Evolutionary conservation across 1,140 invertebrate genomes (phyloP).

Genomic region (Idris sp.): DNA sequence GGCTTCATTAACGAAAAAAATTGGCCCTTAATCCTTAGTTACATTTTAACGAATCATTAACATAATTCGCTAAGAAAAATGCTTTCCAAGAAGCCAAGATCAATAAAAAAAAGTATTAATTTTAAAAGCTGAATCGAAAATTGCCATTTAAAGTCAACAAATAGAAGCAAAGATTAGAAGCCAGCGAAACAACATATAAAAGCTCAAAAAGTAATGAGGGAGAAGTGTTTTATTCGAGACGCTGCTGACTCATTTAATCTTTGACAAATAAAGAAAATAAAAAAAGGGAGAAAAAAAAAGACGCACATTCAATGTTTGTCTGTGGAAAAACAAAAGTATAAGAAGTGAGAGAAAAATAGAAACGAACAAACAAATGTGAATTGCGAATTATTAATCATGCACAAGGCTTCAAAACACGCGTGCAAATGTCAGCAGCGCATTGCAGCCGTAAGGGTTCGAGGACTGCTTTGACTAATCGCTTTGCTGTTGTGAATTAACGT

Average conservation of each 20-base stretch:
- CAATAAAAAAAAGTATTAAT: too few species aligned
- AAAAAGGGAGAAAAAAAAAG: slow-evolving; percentile 5
- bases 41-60: slow-evolving; percentile 6
- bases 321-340: slow-evolving; percentile 48
- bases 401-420: slow-evolving; percentile 70
- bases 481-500: slow-evolving; percentile 75
- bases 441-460: slow-evolving; percentile 44
- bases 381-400: slow-evolving; percentile 76
- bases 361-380: slow-evolving; percentile 48
- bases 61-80: slow-evolving; percentile 9
- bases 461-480: slow-evolving; percentile 75
- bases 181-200: slow-evolving; percentile 20
- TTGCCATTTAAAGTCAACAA: slow-evolving; percentile 18
- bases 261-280: slow-evolving; percentile 48
- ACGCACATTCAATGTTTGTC: slow-evolving; percentile 38
- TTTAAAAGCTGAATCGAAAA: too few species aligned
- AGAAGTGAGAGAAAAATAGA: slow-evolving; percentile 43
- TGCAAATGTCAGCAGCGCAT: slow-evolving; percentile 74
- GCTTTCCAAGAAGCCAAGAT: too few species aligned
- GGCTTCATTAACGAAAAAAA: too few species aligned
- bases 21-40: not conserved
- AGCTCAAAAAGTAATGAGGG: slow-evolving; percentile 26
- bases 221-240: slow-evolving; percentile 39
- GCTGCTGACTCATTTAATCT: slow-evolving; percentile 55
- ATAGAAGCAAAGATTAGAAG: slow-evolving; percentile 36